These are phyloP conservation scores for Agrotis exclamationis DNA, from an alignment of 2,888 invertebrate species.

Conservation along the genomic window DNA sequence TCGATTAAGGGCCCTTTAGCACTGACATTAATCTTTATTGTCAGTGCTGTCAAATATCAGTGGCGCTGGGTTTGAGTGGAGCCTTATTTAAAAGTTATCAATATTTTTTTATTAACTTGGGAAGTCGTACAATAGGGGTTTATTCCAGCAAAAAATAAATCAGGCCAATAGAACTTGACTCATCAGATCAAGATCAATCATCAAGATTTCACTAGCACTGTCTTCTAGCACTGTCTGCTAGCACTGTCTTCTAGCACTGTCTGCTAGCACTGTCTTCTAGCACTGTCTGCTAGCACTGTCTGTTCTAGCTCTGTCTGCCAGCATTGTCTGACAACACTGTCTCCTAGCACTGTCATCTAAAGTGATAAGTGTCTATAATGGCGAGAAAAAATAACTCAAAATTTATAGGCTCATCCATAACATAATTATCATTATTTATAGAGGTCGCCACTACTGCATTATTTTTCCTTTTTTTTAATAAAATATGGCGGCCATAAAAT, in stretches of 20 bases:
- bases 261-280: too few species aligned
- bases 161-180: neutral
- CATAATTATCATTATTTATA: neutral
- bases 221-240: too few species aligned
- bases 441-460: neutral
- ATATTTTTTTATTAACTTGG: neutral
- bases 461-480: neutral
- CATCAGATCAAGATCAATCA: too few species aligned
- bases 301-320: too few species aligned
- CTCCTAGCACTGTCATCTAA: neutral
- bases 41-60: slow-evolving; percentile 16
- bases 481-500: neutral
- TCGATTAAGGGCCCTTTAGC: slow-evolving; percentile 69
- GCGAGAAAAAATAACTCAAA: too few species aligned
- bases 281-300: too few species aligned
- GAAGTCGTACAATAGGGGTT: slow-evolving; percentile 5
- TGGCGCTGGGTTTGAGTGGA: slow-evolving; percentile 6
- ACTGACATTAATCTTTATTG: slow-evolving; percentile 62
- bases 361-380: too few species aligned
- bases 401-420: neutral
- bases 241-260: too few species aligned
- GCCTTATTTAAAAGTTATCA: slow-evolving; percentile 43
- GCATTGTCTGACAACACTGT: too few species aligned
- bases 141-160: neutral
- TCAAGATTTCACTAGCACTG: too few species aligned